Conservation (phyloP, 2,113 vertebrate species). For the Mus musculus region GRCm39 chr13:60261501-60262000, state of each 20-base stretch:
- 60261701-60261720: neutral
- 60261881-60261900: neutral
- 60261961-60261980: neutral
- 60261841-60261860: neutral
- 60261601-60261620: neutral
- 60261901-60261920: neutral
- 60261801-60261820: neutral
- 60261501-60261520: neutral
- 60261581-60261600: conserved; percentile 26
- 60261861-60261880: neutral
- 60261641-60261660: neutral
- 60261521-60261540: conserved; percentile 50
- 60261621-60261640: neutral
- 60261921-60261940: neutral
- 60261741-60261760: neutral
- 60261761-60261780: neutral
- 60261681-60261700: neutral
- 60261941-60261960: neutral
- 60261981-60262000: neutral
- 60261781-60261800: conserved; percentile 4
- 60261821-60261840: conserved; percentile 8
- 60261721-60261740: neutral
- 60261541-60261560: neutral
- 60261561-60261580: neutral
- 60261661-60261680: neutral